These are phyloP conservation scores for Craterocephalus amniculus DNA, from an alignment of 2,797 vertebrate species.

Conservation along the genomic window DNA sequence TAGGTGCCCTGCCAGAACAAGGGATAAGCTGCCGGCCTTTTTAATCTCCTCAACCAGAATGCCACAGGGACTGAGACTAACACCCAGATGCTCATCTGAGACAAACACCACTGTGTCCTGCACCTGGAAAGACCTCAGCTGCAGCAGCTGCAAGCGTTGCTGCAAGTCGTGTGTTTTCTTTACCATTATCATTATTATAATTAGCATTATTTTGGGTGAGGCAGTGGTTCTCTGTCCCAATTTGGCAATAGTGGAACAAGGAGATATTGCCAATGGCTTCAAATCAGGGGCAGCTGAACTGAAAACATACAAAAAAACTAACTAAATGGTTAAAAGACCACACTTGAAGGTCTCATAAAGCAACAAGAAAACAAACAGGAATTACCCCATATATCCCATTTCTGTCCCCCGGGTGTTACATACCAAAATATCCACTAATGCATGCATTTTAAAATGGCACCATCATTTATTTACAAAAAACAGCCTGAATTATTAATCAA, in stretches of 20 bases:
- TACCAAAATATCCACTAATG: constrained; percentile 57
- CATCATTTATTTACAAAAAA: constrained; percentile 82
- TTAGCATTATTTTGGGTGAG: constrained; percentile 47
- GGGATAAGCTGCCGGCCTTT: constrained; percentile 93
- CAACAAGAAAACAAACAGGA: constrained; percentile 47
- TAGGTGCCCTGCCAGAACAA: constrained; percentile 95
- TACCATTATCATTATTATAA: constrained; percentile 24
- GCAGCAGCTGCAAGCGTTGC: constrained; percentile 50
- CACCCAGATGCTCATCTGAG: constrained; percentile 60
- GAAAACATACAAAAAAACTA: constrained; percentile 65
- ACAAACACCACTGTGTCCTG: constrained; percentile 49
- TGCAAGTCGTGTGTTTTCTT: constrained; percentile 22
- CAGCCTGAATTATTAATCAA: constrained; percentile 77
- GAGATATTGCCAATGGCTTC: constrained; percentile 73
- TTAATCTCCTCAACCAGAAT: constrained; percentile 81
- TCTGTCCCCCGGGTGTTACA: constrained; percentile 57
- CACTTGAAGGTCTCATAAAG: constrained; percentile 36
- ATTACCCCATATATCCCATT: constrained; percentile 46
- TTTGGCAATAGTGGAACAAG: constrained; percentile 79
- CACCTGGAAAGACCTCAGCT: constrained; percentile 64
- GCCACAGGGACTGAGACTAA: constrained; percentile 79
- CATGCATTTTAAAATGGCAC: constrained; percentile 77
- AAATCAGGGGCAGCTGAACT: constrained; percentile 65
- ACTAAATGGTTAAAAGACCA: constrained; percentile 45
- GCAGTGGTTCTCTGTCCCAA: constrained; percentile 77